A percentile compares a stretch with the other conserved stretches of the same genome.
Conservation (phyloP, 2,113 vertebrate genomes). For the Hystrix cristata region DNA sequence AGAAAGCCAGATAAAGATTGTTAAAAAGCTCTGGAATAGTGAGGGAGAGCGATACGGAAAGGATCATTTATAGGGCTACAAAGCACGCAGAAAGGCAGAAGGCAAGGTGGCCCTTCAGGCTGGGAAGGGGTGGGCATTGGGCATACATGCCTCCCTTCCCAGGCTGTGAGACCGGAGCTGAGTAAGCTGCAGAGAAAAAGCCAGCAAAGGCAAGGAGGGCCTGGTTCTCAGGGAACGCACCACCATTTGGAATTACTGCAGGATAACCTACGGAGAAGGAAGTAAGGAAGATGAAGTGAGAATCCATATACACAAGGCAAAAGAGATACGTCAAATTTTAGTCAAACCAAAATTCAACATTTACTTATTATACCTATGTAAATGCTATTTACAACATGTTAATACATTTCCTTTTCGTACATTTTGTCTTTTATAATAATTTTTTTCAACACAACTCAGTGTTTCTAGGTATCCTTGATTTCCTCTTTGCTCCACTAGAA, state of each 20-base stretch:
- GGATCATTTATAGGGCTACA: neutral
- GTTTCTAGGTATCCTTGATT: neutral
- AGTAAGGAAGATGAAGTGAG: neutral
- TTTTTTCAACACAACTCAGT: neutral
- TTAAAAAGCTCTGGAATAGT: neutral
- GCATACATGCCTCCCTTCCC: neutral
- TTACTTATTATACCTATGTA: neutral
- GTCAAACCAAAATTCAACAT: neutral
- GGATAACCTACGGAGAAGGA: neutral
- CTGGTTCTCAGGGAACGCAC: neutral
- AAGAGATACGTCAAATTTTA: neutral
- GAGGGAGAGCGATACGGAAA: no score
- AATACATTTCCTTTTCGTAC: neutral
- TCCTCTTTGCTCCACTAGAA: neutral
- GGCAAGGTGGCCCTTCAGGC: neutral
- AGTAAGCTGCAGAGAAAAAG: neutral
- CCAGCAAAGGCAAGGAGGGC: neutral
- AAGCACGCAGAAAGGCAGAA: neutral
- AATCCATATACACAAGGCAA: neutral
- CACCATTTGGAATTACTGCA: neutral
- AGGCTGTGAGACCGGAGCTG: neutral
- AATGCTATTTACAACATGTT: neutral
- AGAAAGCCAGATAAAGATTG: neutral
- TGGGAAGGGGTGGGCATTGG: neutral
- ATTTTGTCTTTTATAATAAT: neutral